phyloP scores from a whole-genome alignment of 1,140 invertebrate species.

The Philaenus spumarius region DNA sequence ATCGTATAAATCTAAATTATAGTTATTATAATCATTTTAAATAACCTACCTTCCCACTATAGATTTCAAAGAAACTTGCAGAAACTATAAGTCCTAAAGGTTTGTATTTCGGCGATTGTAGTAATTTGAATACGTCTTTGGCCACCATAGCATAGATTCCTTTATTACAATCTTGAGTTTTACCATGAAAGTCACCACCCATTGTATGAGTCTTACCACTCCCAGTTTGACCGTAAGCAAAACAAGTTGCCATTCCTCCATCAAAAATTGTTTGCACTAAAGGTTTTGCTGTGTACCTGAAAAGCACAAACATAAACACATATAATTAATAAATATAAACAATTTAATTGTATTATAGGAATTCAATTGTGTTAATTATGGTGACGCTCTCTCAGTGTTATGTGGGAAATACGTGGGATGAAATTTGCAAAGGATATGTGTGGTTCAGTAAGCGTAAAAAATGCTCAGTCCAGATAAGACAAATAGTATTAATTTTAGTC shows the following conservation, averaged over 20 bases:
- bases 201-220: constrained; percentile 89
- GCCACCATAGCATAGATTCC: constrained; percentile 85
- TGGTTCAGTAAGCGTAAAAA: too few species aligned
- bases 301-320: too few species aligned
- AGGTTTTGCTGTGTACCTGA: constrained; percentile 83
- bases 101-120: constrained; percentile 70
- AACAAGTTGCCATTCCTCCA: constrained; percentile 95
- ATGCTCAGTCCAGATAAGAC: too few species aligned
- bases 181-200: constrained; percentile 79
- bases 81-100: constrained; percentile 72
- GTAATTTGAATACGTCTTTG: constrained; percentile 80
- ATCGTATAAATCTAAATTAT: too few species aligned
- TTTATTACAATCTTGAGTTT: constrained; percentile 78
- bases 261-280: constrained; percentile 93
- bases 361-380: too few species aligned
- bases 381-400: too few species aligned
- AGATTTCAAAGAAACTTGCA: constrained; percentile 95
- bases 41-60: constrained; percentile 75
- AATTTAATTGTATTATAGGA: too few species aligned
- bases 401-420: too few species aligned
- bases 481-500: too few species aligned
- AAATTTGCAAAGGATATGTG: too few species aligned
- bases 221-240: constrained; percentile 95
- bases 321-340: too few species aligned
- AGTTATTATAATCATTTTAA: too few species aligned